Percentiles rank a stretch among this genome's conserved stretches.
These are phyloP conservation scores for Apotomis capreana DNA, from an alignment of 2,888 invertebrate genomes.

Conservation along the genomic window DNA sequence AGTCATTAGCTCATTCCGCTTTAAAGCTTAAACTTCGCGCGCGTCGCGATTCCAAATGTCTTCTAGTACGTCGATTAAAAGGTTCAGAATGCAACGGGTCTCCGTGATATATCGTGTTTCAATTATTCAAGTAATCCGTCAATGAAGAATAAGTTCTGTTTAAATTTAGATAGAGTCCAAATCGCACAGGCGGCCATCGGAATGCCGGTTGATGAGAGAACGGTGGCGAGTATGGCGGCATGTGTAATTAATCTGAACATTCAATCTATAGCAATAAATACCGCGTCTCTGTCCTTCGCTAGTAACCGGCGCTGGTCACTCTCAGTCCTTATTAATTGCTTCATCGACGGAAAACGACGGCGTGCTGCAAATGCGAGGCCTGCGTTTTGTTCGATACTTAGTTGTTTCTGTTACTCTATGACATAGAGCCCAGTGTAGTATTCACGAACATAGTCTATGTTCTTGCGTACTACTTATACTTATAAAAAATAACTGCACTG, in stretches of 20 bases:
- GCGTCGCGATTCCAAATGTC: constrained; percentile 58
- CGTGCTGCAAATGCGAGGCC: not conserved
- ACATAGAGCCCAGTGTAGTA: no score
- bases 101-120: constrained; percentile 66
- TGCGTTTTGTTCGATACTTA: not conserved
- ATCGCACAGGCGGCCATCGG: constrained; percentile 59
- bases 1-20: constrained; percentile 64
- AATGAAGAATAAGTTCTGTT: constrained; percentile 65
- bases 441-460: no score
- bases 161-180: constrained; percentile 59
- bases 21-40: constrained; percentile 56
- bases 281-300: constrained; percentile 72
- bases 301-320: constrained; percentile 65
- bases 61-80: constrained; percentile 54
- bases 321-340: constrained; percentile 62
- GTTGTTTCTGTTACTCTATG: no score
- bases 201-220: constrained; percentile 67
- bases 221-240: constrained; percentile 54
- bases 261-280: constrained; percentile 76
- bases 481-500: no score
- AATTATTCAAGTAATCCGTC: constrained; percentile 66
- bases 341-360: constrained; percentile 54
- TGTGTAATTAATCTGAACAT: constrained; percentile 75
- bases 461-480: no score
- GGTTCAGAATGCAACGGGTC: constrained; percentile 64